Evolutionary conservation across 2,888 invertebrate genomes (phyloP).

Genomic region (Empis livida): DNA sequence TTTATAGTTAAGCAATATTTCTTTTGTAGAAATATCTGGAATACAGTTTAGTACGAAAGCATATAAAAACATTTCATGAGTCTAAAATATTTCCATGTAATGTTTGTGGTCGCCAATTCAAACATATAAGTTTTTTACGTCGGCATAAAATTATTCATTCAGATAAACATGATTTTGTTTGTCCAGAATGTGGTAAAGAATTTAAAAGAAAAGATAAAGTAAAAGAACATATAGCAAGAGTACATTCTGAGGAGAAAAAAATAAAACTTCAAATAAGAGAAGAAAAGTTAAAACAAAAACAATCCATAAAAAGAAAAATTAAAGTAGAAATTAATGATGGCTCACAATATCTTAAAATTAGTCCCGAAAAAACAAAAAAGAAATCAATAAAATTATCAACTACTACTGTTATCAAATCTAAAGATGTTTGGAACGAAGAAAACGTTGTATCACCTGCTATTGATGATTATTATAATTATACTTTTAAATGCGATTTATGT

Average conservation of each 20-base stretch:
- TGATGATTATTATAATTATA: conserved; percentile 2
- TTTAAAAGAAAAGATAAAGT: conserved; percentile 47
- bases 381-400: background rate
- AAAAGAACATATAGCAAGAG: conserved; percentile 12
- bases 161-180: conserved; percentile 54
- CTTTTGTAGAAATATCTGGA: conserved; percentile 44
- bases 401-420: background rate
- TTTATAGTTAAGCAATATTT: too few relatives aligned
- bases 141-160: conserved; percentile 48
- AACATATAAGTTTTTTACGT: conserved; percentile 55
- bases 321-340: background rate
- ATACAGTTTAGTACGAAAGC: conserved; percentile 57
- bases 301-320: too few relatives aligned
- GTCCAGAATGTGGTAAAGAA: conserved; percentile 61
- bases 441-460: background rate
- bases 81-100: conserved; percentile 53
- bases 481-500: conserved; percentile 49
- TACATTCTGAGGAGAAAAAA: conserved; percentile 10
- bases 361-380: conserved; percentile 16
- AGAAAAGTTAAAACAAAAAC: background rate
- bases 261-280: conserved; percentile 46
- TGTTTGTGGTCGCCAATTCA: conserved; percentile 55
- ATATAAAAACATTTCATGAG: conserved; percentile 60
- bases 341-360: conserved; percentile 3
- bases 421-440: conserved; percentile 4